Evolutionary conservation across 2,888 invertebrate species (phyloP), one percentile per base, ranked within the genome.

Genomic region (Macaria liturata): DNA sequence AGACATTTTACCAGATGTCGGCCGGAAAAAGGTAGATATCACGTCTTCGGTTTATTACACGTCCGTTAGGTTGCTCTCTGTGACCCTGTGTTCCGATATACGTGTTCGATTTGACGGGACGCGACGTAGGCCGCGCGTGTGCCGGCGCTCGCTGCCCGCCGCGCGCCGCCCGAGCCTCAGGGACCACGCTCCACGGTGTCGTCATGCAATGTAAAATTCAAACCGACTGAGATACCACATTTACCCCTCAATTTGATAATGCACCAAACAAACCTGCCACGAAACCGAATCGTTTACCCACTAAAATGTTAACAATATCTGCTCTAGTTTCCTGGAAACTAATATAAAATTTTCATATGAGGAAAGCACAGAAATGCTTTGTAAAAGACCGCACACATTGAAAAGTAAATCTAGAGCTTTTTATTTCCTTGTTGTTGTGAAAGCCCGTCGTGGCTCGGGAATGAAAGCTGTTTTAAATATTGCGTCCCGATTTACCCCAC

Each of bases 1-100:
- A 70, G 70, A 72, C 74, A 71, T 75, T 79, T 80, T 74, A 65
- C 64, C 71, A 73, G 73, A 79, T 75, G 75, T 75, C 68, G 70
- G 65, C 67, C 65, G 71, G 72, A 73, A 77, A 79, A 79, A 77
- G 76, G 75, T 71, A 70, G 80, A 80, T 81, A 83, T 88, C 89
- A 89, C 89, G 89, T 89, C 83, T 85, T 75, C 76, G 75, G 80
- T 90, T 90, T 90, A 90, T 87, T 84, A 83, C 84, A 83, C 84
- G 86, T 85, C 81, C 86, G 83, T 83, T 82, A 75, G 73, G 76
- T 66, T 69, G 71, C 73, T 79, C 69, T 74, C 71, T 82, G 84
- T 85, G 85, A 81, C 81, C 78, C 77, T 69, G 69, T 73, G 68
- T 72, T 74, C 75, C 74, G 75, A 79, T 78, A 80, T 81, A 88